Conservation (phyloP, 1,140 invertebrate genomes). For the Drosophila triauraria region DNA sequence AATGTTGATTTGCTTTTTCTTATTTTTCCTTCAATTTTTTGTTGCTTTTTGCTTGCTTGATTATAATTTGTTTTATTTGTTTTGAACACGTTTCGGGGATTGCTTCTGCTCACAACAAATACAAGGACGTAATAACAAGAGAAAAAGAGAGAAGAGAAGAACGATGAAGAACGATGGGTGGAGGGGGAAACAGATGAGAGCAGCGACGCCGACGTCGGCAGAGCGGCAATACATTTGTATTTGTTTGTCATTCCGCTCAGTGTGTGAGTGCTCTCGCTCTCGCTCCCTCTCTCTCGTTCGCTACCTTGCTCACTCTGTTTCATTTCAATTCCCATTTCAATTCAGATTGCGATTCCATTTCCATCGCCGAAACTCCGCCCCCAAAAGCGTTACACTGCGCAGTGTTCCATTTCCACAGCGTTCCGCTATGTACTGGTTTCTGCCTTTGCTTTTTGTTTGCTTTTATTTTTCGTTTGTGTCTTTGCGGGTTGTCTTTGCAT, state of each 20-base stretch:
- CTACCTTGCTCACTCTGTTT: slow-evolving; percentile 43
- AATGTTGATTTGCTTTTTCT: slow-evolving; percentile 26
- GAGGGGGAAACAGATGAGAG: slow-evolving; percentile 12
- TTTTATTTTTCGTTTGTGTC: slow-evolving; percentile 32
- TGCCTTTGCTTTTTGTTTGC: slow-evolving; percentile 26
- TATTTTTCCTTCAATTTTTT: slow-evolving; percentile 13
- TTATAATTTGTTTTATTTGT: slow-evolving; percentile 57
- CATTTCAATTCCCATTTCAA: slow-evolving; percentile 68
- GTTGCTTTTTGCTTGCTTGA: slow-evolving; percentile 20
- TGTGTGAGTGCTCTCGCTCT: slow-evolving; percentile 33
- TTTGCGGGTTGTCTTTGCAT: slow-evolving; percentile 41
- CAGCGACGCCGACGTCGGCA: slow-evolving; percentile 22
- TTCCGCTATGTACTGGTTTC: slow-evolving; percentile 66
- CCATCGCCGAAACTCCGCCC: slow-evolving; percentile 64
- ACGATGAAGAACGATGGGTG: slow-evolving; percentile 31
- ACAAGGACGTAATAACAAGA: slow-evolving; percentile 40
- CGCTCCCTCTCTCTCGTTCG: slow-evolving; percentile 13
- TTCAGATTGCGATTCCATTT: slow-evolving; percentile 68
- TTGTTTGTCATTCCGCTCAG: slow-evolving; percentile 60
- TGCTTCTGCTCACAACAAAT: slow-evolving; percentile 56
- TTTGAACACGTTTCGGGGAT: slow-evolving; percentile 63
- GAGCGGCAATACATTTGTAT: slow-evolving; percentile 51
- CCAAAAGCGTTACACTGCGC: slow-evolving; percentile 45
- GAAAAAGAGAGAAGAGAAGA: slow-evolving; percentile 42
- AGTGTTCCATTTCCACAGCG: slow-evolving; percentile 60